These are phyloP conservation scores for Schrankia costaestrigalis DNA, from an alignment of 2,888 invertebrate species.

Conservation along the genomic window DNA sequence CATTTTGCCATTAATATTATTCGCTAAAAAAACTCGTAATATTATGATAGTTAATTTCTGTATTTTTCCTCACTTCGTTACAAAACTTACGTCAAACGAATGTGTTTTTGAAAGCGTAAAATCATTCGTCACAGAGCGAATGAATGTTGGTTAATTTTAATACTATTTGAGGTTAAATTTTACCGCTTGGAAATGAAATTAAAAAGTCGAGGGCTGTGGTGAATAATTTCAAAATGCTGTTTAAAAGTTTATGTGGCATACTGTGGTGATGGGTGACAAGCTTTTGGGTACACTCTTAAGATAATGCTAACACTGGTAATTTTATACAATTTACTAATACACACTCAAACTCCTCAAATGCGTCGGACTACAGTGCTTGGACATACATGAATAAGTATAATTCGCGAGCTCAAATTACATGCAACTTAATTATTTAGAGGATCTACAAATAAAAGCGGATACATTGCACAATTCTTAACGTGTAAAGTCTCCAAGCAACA, in stretches of 20 bases:
- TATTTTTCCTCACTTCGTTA: constrained; percentile 4
- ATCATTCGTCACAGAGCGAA: constrained; percentile 25
- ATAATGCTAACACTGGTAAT: neutral
- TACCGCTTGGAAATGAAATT: constrained; percentile 39
- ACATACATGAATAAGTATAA: too few species aligned
- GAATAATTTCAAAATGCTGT: constrained; percentile 45
- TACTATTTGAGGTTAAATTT: constrained; percentile 35
- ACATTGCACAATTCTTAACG: too few species aligned
- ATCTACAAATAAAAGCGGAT: too few species aligned
- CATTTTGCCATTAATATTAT: too few species aligned
- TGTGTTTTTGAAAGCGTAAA: constrained; percentile 11
- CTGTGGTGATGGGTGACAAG: constrained; percentile 6
- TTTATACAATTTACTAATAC: neutral
- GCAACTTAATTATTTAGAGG: too few species aligned
- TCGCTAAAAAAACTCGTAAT: too few species aligned
- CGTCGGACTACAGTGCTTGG: too few species aligned
- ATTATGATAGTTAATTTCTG: too few species aligned
- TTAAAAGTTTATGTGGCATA: constrained; percentile 31
- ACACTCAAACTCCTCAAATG: too few species aligned
- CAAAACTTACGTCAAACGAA: constrained; percentile 5
- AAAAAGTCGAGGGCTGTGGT: constrained; percentile 40
- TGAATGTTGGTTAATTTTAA: constrained; percentile 28
- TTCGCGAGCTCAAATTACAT: too few species aligned
- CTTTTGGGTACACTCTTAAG: constrained; percentile 1
- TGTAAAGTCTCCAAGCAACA: too few species aligned